Conservation (phyloP, 2,888 invertebrate species). For the Autographa gamma region DNA sequence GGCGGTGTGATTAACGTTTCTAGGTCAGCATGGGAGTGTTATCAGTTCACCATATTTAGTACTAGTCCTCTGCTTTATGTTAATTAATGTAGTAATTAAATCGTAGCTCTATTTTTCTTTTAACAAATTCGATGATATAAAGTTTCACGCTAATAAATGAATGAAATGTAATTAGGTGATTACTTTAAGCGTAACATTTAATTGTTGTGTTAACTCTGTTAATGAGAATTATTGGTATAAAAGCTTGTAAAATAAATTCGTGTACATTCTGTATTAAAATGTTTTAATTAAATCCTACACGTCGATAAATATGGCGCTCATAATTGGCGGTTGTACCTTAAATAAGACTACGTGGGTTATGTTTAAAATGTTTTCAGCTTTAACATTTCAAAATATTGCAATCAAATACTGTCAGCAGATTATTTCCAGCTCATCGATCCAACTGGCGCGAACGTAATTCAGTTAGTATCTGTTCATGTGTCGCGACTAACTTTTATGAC, state of each 20-base stretch:
- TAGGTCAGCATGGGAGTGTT: conserved; percentile 13
- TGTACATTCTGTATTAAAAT: conserved; percentile 33
- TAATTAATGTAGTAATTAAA: background rate
- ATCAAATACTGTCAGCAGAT: conserved; percentile 47
- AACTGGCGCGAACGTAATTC: conserved; percentile 32
- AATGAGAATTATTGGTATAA: conserved; percentile 21
- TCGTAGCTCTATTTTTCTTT: background rate
- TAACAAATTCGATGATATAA: background rate
- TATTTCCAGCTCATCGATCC: conserved; percentile 47
- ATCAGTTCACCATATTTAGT: background rate
- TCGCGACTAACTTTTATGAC: conserved; percentile 38
- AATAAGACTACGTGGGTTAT: conserved; percentile 34
- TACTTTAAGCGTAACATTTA: background rate
- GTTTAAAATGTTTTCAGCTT: conserved; percentile 44
- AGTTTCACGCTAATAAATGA: background rate
- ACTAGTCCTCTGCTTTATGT: background rate
- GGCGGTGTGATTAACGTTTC: conserved; percentile 6
- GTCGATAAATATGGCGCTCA: conserved; percentile 35
- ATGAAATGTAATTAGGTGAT: background rate
- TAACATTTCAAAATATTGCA: conserved; percentile 45
- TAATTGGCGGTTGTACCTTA: conserved; percentile 50
- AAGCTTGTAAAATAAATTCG: conserved; percentile 10
- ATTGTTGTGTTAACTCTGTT: background rate
- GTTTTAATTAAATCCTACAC: conserved; percentile 51
- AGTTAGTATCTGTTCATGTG: conserved; percentile 27